These are phyloP conservation scores for Theocolax elegans DNA, from an alignment of 1,140 invertebrate genomes.

Conservation along the genomic window DNA sequence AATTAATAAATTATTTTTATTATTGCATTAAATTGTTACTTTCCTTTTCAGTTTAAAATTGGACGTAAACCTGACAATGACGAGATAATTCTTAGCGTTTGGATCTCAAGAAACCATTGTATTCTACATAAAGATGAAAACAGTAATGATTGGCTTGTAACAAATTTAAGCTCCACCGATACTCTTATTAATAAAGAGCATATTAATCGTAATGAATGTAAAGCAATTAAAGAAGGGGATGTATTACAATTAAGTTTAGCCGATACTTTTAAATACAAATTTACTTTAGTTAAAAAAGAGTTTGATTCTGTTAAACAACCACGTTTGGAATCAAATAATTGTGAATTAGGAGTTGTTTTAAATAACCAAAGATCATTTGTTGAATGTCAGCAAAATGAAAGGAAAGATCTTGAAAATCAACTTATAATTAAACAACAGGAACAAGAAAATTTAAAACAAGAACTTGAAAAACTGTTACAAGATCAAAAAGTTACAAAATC, in stretches of 20 bases:
- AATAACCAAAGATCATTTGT: slow-evolving; percentile 67
- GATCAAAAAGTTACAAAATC: slow-evolving; percentile 61
- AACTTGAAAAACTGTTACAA: slow-evolving; percentile 63
- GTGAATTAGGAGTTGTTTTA: slow-evolving; percentile 57
- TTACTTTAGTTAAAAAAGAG: slow-evolving; percentile 49
- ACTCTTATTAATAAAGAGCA: slow-evolving; percentile 65
- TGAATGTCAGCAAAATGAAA: slow-evolving; percentile 64
- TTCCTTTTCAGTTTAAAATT: slow-evolving; percentile 65
- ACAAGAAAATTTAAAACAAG: slow-evolving; percentile 63
- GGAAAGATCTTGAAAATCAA: slow-evolving; percentile 63
- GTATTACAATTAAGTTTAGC: slow-evolving; percentile 64
- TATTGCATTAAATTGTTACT: neutral
- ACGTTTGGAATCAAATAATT: slow-evolving; percentile 55
- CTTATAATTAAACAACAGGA: slow-evolving; percentile 65
- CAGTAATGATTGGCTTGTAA: slow-evolving; percentile 55
- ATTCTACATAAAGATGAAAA: slow-evolving; percentile 58
- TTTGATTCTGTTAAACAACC: slow-evolving; percentile 57
- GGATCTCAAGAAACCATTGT: slow-evolving; percentile 70
- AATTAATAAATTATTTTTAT: neutral
- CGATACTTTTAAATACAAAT: slow-evolving; percentile 65
- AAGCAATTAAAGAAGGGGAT: slow-evolving; percentile 63
- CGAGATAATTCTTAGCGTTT: slow-evolving; percentile 63
- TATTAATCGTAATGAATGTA: slow-evolving; percentile 55
- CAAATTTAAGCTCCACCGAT: slow-evolving; percentile 65
- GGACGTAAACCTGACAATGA: slow-evolving; percentile 65